Percentiles rank a stretch among this genome's conserved stretches.
Conservation (phyloP, 2,888 invertebrate species). For the Chrysolina oricalcia region DNA sequence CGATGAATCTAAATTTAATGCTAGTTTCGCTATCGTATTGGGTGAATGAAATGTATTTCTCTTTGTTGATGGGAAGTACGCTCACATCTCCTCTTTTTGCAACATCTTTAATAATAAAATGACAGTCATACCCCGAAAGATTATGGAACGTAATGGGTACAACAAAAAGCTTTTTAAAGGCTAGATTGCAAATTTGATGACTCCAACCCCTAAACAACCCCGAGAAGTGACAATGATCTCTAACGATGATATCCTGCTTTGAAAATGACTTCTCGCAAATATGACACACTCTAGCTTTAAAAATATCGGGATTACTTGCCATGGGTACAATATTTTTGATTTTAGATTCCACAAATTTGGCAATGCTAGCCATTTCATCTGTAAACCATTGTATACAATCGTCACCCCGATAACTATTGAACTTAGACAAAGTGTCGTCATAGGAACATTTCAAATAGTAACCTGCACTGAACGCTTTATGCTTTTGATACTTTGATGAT, state of each 20-base stretch:
- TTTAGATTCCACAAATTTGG: constrained; percentile 42
- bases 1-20: too few relatives aligned
- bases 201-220: neutral
- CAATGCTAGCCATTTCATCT: constrained; percentile 45
- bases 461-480: too few relatives aligned
- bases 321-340: constrained; percentile 19
- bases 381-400: constrained; percentile 56
- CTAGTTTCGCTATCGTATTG: too few relatives aligned
- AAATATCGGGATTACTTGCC: neutral
- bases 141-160: too few relatives aligned
- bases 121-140: too few relatives aligned
- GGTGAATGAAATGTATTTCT: too few relatives aligned
- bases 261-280: constrained; percentile 12
- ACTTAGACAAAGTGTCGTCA: constrained; percentile 47
- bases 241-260: constrained; percentile 49
- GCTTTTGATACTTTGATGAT: too few relatives aligned
- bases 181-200: too few relatives aligned
- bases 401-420: constrained; percentile 44
- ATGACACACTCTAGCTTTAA: neutral
- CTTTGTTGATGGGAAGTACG: too few relatives aligned
- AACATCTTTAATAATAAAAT: too few relatives aligned
- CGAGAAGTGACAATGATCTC: constrained; percentile 31
- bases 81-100: too few relatives aligned
- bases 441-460: constrained; percentile 58
- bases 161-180: too few relatives aligned